Conservation (phyloP, 2,888 invertebrate genomes). For the Orchestes rusci region DNA sequence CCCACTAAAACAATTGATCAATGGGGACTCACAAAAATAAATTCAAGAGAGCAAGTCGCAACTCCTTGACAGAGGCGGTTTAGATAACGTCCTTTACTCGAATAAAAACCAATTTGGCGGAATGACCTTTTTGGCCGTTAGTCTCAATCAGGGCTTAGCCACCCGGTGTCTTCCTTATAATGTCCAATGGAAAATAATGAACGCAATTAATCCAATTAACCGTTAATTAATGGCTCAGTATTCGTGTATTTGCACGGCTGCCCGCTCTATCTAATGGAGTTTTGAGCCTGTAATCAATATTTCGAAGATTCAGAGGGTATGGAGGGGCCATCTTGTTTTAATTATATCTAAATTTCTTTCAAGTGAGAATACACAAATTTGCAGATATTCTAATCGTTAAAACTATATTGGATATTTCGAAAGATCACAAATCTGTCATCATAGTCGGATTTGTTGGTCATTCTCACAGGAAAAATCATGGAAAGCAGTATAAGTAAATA, state of each 20-base stretch:
- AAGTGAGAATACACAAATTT: no score
- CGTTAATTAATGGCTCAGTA: conserved; percentile 49
- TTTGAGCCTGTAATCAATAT: conserved; percentile 48
- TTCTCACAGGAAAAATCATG: no score
- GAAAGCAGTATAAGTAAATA: no score
- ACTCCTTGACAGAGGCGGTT: conserved; percentile 35
- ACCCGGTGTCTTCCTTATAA: conserved; percentile 39
- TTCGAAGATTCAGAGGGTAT: conserved; percentile 31
- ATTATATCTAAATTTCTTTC: no score
- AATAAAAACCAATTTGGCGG: conserved; percentile 46
- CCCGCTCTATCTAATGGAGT: conserved; percentile 44
- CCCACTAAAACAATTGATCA: no score
- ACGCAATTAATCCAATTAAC: conserved; percentile 51
- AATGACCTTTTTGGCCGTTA: conserved; percentile 43
- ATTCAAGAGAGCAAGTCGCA: no score
- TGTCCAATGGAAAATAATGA: conserved; percentile 46
- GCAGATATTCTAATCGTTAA: no score
- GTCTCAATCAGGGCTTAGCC: conserved; percentile 45
- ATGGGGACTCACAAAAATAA: no score
- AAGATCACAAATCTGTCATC: no score
- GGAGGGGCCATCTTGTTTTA: no score
- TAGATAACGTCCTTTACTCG: conserved; percentile 26
- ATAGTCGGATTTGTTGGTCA: no score
- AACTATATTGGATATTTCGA: no score
- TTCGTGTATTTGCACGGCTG: conserved; percentile 45